A percentile compares a stretch with the other conserved stretches of the same genome.
These are phyloP conservation scores for Xiphophorus maculatus DNA, from an alignment of 2,113 vertebrate species.

Conservation along the genomic window DNA sequence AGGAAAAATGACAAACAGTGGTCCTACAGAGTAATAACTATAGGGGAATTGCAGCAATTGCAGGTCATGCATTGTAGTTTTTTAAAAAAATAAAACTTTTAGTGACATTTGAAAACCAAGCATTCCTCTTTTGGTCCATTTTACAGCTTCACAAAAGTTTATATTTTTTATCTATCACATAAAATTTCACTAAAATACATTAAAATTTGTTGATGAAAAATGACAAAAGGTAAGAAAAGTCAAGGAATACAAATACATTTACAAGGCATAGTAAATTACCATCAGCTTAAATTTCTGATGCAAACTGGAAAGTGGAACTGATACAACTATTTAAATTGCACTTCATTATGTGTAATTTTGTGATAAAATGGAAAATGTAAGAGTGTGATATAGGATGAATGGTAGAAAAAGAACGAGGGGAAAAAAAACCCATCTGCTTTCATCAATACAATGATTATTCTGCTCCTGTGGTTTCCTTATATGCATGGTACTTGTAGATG, in stretches of 20 bases:
- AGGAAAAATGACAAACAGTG: too few relatives aligned
- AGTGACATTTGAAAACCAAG: too few relatives aligned
- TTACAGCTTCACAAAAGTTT: too few relatives aligned
- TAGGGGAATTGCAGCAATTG: too few relatives aligned
- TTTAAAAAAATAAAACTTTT: too few relatives aligned
- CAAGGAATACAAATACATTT: background rate
- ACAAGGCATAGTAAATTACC: slow-evolving; percentile 1
- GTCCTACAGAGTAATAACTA: too few relatives aligned
- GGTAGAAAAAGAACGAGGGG: slow-evolving; percentile 23
- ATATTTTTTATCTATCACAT: background rate
- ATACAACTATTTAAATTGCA: slow-evolving; percentile 54
- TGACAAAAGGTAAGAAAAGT: background rate
- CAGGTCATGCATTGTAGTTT: too few relatives aligned
- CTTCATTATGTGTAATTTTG: slow-evolving; percentile 71
- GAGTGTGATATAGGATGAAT: slow-evolving; percentile 56
- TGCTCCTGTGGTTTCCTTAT: slow-evolving; percentile 67
- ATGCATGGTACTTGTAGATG: slow-evolving; percentile 57
- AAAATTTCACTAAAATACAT: background rate
- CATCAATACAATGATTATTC: slow-evolving; percentile 63
- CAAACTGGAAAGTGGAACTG: slow-evolving; percentile 47
- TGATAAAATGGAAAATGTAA: slow-evolving; percentile 63
- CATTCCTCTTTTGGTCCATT: too few relatives aligned
- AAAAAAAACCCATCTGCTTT: slow-evolving; percentile 43
- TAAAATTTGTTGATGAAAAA: background rate
- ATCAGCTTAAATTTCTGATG: slow-evolving; percentile 25